A percentile compares a stretch with the other conserved stretches of the same genome.
Evolutionary conservation across 2,888 invertebrate genomes (phyloP).

Genomic region (Ferrisia virgata): DNA sequence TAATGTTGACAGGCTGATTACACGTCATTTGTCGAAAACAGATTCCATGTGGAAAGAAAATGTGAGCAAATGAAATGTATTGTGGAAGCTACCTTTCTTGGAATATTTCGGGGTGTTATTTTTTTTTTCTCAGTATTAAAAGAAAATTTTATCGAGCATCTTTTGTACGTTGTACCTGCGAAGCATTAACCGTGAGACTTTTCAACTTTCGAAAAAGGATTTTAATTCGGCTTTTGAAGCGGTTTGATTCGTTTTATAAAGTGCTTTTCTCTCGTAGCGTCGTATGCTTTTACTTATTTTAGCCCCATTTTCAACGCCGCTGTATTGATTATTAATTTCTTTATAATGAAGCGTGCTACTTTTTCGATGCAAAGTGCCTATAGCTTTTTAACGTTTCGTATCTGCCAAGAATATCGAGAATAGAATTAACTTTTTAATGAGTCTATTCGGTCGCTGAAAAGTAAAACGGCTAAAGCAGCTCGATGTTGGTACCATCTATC

Average conservation of each 20-base stretch:
- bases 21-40: not conserved
- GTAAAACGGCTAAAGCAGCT: not conserved
- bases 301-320: not conserved
- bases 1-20: slow-evolving; percentile 1
- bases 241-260: not conserved
- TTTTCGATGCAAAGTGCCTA: not conserved
- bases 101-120: not conserved
- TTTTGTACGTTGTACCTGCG: no score
- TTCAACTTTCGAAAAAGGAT: not conserved
- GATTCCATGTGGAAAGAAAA: not conserved
- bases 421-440: not conserved
- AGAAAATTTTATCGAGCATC: not conserved
- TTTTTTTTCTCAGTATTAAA: not conserved
- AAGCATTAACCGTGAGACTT: not conserved
- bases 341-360: not conserved
- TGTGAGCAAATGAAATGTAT: not conserved
- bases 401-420: no score
- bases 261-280: not conserved
- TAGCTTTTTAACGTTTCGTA: not conserved
- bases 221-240: not conserved
- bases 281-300: not conserved
- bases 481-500: not conserved
- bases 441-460: not conserved
- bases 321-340: not conserved
- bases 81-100: not conserved